Evolutionary conservation across 1,140 invertebrate genomes (phyloP).

Genomic region (Potamilus streckersoni): DNA sequence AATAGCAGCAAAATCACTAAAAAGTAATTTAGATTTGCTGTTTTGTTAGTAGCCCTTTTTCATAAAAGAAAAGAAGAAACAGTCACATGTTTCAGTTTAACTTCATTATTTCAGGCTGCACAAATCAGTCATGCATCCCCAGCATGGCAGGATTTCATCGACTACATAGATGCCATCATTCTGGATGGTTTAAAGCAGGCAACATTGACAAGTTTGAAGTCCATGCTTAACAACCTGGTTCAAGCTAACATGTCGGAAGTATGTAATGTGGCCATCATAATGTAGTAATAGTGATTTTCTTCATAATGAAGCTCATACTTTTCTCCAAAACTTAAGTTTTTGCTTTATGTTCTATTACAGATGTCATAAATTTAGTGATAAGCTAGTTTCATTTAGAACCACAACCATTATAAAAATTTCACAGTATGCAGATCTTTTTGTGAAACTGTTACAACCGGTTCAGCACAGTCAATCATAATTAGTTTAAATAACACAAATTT

Average conservation of each 20-base stretch:
- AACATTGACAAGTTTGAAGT: slow-evolving; percentile 60
- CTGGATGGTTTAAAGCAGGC: slow-evolving; percentile 77
- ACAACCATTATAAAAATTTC: too few relatives aligned
- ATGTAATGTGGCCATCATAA: background rate
- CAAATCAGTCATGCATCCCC: slow-evolving; percentile 71
- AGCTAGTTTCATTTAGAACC: too few relatives aligned
- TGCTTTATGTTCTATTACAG: too few relatives aligned
- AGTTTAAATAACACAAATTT: too few relatives aligned
- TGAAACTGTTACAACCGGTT: too few relatives aligned
- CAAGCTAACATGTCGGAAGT: slow-evolving; percentile 61
- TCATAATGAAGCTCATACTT: too few relatives aligned
- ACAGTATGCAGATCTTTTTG: too few relatives aligned
- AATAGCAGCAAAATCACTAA: too few relatives aligned
- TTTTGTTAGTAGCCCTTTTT: background rate
- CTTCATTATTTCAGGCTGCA: slow-evolving; percentile 50
- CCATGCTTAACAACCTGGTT: slow-evolving; percentile 63
- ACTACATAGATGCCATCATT: slow-evolving; percentile 86
- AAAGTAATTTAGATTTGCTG: background rate
- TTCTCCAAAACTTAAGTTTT: too few relatives aligned
- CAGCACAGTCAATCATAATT: too few relatives aligned
- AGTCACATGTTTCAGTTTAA: background rate
- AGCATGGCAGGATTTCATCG: slow-evolving; percentile 87
- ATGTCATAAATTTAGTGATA: too few relatives aligned
- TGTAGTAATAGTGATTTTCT: too few relatives aligned
- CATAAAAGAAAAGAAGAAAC: background rate